These are phyloP conservation scores for Cremastinae sp. DNA, from an alignment of 2,888 invertebrate genomes.

Conservation along the genomic window DNA sequence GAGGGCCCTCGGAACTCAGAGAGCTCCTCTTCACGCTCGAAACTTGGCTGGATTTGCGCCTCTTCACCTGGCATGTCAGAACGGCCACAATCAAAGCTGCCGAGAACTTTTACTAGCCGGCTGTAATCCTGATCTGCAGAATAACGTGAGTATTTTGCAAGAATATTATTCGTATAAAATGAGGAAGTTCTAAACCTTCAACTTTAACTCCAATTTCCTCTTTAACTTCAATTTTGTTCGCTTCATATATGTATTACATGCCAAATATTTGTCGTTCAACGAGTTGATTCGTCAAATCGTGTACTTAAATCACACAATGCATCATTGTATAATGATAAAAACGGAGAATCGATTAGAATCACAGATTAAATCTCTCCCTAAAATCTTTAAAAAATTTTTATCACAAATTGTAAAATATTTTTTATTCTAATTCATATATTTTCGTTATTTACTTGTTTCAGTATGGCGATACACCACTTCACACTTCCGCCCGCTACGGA, in stretches of 20 bases:
- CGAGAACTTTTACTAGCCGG: slow-evolving; percentile 93
- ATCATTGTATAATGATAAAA: too few species aligned
- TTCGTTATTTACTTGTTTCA: slow-evolving; percentile 76
- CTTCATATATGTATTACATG: too few species aligned
- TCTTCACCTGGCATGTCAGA: slow-evolving; percentile 97
- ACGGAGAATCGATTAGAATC: too few species aligned
- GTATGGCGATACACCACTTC: slow-evolving; percentile 97
- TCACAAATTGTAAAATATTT: not conserved
- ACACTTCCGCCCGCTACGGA: slow-evolving; percentile 96
- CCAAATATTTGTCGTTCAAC: too few species aligned
- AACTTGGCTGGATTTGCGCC: slow-evolving; percentile 95
- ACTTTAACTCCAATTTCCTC: too few species aligned
- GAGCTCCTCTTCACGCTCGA: slow-evolving; percentile 84
- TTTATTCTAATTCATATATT: slow-evolving; percentile 1
- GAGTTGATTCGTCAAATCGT: too few species aligned
- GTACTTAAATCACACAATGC: too few species aligned
- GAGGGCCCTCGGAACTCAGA: slow-evolving; percentile 84
- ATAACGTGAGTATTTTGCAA: slow-evolving; percentile 86
- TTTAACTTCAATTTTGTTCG: too few species aligned
- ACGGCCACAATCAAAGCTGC: slow-evolving; percentile 97
- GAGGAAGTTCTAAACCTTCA: too few species aligned
- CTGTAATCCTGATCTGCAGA: slow-evolving; percentile 93
- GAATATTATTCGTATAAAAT: too few species aligned
- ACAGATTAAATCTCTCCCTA: too few species aligned
- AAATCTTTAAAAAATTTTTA: not conserved